Evolutionary conservation across 2,797 vertebrate genomes (phyloP).

Genomic region (Melanotaenia pygmaea): DNA sequence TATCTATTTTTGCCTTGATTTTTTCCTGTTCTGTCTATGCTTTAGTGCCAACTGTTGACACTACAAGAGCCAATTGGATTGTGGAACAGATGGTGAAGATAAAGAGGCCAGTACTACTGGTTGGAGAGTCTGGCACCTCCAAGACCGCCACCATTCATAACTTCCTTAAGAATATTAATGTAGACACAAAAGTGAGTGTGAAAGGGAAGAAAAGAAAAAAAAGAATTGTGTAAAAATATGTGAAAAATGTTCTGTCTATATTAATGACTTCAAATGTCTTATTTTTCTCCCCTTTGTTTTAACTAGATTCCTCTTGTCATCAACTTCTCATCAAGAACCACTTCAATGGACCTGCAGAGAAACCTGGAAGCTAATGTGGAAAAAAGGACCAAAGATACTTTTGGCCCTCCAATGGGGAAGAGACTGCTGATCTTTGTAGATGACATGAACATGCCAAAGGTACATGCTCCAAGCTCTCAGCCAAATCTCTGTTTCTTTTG

Average conservation of each 20-base stretch:
- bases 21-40: constrained; percentile 2
- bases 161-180: constrained; percentile 87
- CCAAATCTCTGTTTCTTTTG: neutral
- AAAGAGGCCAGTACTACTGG: constrained; percentile 89
- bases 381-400: constrained; percentile 93
- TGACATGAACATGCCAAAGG: constrained; percentile 98
- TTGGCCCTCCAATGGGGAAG: constrained; percentile 94
- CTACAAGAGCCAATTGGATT: constrained; percentile 90
- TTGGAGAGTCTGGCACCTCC: constrained; percentile 96
- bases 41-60: constrained; percentile 94
- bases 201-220: neutral
- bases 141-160: constrained; percentile 95
- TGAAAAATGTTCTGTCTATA: neutral
- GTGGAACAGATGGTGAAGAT: constrained; percentile 92
- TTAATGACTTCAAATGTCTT: neutral
- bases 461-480: constrained; percentile 53
- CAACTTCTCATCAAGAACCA: constrained; percentile 95
- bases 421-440: constrained; percentile 95
- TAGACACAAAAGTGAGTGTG: constrained; percentile 83
- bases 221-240: neutral
- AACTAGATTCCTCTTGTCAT: constrained; percentile 88
- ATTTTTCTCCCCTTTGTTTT: neutral
- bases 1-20: constrained; percentile 3
- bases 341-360: constrained; percentile 95
- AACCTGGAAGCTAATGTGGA: constrained; percentile 94